Conservation (phyloP, 2,888 invertebrate genomes). For the Catonia carolina region DNA sequence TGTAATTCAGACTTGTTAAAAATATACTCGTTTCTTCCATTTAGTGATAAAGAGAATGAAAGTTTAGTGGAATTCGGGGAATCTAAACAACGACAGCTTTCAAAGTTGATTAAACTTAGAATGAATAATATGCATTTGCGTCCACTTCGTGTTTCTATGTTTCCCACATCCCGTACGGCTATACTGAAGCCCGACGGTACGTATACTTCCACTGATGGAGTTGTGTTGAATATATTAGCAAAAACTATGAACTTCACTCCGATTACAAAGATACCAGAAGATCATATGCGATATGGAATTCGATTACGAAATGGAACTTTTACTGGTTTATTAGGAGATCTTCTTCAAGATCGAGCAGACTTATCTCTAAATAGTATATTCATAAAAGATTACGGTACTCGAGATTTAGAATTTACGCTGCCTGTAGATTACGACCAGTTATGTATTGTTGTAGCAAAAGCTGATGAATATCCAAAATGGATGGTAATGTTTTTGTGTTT, state of each 20-base stretch:
- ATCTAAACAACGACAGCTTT: not conserved
- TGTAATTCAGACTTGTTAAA: not conserved
- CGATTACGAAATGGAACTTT: not conserved
- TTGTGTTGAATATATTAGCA: not conserved
- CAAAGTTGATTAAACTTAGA: not conserved
- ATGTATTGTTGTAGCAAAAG: conserved; percentile 2
- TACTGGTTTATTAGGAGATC: not conserved
- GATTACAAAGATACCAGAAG: not conserved
- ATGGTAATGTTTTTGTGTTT: conserved; percentile 2
- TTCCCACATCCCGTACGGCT: not conserved
- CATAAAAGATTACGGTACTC: not conserved
- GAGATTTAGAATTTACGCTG: not conserved
- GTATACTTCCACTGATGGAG: not conserved
- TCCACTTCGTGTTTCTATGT: not conserved
- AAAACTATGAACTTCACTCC: conserved; percentile 4
- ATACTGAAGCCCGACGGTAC: not conserved
- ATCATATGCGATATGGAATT: not conserved
- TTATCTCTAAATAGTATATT: not conserved
- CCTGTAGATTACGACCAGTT: not conserved
- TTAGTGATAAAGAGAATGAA: not conserved
- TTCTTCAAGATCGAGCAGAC: not conserved
- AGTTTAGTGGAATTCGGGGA: too few relatives aligned
- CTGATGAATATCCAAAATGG: not conserved
- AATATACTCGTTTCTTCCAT: not conserved
- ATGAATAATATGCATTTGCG: not conserved